A percentile compares a stretch with the other conserved stretches of the same genome.
Evolutionary conservation across 2,113 vertebrate genomes (phyloP).

Genomic region (Syngnathus floridae): DNA sequence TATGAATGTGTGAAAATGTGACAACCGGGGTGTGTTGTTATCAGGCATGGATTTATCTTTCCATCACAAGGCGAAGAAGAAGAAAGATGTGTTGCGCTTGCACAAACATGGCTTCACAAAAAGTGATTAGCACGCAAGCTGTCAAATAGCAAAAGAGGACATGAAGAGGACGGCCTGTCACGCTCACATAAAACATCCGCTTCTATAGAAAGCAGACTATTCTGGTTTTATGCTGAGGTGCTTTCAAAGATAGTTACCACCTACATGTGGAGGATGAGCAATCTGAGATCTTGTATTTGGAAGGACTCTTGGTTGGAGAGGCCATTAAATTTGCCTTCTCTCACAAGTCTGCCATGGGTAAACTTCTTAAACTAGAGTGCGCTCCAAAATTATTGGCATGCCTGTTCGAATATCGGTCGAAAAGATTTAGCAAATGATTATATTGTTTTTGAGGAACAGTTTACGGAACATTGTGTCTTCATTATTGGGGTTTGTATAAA

Average conservation of each 20-base stretch:
- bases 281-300: background rate
- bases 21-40: constrained; percentile 1
- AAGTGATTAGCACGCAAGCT: constrained; percentile 53
- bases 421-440: too few relatives aligned
- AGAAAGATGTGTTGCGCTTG: constrained; percentile 42
- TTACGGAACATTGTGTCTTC: too few relatives aligned
- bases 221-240: background rate
- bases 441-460: too few relatives aligned
- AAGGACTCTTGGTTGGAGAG: background rate
- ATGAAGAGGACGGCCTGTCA: constrained; percentile 49
- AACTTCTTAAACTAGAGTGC: too few relatives aligned
- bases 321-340: background rate
- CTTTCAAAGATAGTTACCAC: constrained; percentile 18
- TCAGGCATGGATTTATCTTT: background rate
- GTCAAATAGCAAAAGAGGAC: constrained; percentile 30
- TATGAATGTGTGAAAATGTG: constrained; percentile 30
- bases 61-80: background rate
- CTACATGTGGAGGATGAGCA: constrained; percentile 1
- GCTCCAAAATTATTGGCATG: too few relatives aligned
- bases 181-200: constrained; percentile 9
- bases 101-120: constrained; percentile 42
- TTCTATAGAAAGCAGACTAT: constrained; percentile 15
- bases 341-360: background rate
- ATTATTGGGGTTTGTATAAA: too few relatives aligned
- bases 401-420: background rate